A percentile compares a stretch with the other conserved stretches of the same genome.
phyloP scores from a whole-genome alignment of 2,113 vertebrate species.

The Microtus montanus region DNA sequence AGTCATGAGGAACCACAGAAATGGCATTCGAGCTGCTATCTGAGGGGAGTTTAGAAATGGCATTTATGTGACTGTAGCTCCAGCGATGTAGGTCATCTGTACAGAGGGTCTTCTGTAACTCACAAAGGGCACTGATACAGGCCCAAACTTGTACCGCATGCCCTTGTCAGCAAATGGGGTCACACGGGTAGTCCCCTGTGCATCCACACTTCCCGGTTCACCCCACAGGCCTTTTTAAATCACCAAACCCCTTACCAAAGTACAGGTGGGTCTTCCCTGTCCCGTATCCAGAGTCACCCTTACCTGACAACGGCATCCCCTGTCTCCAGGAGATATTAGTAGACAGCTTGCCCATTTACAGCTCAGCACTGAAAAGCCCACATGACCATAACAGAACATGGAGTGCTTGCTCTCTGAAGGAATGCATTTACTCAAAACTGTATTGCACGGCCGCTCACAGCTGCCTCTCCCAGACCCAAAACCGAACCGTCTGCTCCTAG shows the following conservation, averaged over 20 bases:
- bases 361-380: neutral
- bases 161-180: neutral
- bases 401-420: neutral
- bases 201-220: neutral
- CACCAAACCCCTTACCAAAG: neutral
- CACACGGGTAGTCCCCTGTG: neutral
- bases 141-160: neutral
- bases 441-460: neutral
- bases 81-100: neutral
- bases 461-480: neutral
- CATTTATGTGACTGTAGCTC: neutral
- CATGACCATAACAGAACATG: neutral
- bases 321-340: neutral
- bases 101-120: neutral
- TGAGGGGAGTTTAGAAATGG: neutral
- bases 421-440: neutral
- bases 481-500: neutral
- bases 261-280: neutral
- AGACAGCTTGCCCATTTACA: neutral
- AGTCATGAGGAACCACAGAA: neutral
- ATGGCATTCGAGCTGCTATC: neutral
- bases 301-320: neutral
- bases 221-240: neutral
- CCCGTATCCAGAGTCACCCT: neutral
- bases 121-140: fast-evolving